Percentiles rank a stretch among this genome's conserved stretches.
Conservation (phyloP, 2,113 vertebrate species). For the Rhegmatorhina hoffmannsi region DNA sequence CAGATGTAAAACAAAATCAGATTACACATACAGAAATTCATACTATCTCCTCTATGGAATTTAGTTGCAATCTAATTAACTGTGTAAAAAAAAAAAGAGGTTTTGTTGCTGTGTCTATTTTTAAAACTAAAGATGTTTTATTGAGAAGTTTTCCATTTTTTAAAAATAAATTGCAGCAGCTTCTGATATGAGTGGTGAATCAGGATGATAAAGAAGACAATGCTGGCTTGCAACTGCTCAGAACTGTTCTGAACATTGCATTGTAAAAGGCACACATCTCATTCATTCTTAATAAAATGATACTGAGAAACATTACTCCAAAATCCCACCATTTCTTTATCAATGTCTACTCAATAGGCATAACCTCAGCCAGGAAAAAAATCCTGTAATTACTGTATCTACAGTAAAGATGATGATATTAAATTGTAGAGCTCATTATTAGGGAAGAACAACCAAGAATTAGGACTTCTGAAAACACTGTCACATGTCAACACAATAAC, state of each 20-base stretch:
- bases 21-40: background rate
- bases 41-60: background rate
- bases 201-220: background rate
- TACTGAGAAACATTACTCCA: background rate
- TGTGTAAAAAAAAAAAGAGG: background rate
- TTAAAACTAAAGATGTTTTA: background rate
- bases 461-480: background rate
- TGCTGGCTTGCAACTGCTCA: background rate
- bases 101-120: background rate
- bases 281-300: background rate
- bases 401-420: background rate
- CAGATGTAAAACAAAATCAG: background rate
- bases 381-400: background rate
- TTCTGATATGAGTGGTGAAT: background rate
- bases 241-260: background rate
- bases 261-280: background rate
- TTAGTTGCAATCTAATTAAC: background rate
- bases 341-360: background rate
- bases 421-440: background rate
- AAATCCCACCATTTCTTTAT: background rate
- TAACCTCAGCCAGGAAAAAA: background rate
- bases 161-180: background rate
- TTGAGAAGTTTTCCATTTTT: constrained; percentile 9
- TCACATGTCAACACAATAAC: background rate
- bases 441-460: background rate